Conservation (phyloP, 1,140 invertebrate species). For the Lordiphosa stackelbergi region DNA sequence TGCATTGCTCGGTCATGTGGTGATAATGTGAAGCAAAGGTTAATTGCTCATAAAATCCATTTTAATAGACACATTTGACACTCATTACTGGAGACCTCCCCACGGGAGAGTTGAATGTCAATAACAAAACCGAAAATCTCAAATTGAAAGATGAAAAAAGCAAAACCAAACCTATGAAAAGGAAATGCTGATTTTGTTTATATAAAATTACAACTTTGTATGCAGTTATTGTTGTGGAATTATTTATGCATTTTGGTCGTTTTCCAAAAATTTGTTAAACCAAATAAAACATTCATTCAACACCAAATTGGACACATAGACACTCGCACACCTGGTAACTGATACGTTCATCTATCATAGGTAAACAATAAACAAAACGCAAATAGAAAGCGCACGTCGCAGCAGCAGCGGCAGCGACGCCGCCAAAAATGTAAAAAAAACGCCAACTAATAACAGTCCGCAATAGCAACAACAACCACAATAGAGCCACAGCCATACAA, state of each 20-base stretch:
- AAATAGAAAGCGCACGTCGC: constrained; percentile 74
- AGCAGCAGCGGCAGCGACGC: constrained; percentile 17
- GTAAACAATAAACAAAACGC: constrained; percentile 73
- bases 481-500: constrained; percentile 29
- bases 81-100: constrained; percentile 8
- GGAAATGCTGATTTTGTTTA: background rate
- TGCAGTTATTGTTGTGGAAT: constrained; percentile 38
- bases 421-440: constrained; percentile 26
- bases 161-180: no score
- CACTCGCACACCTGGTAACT: constrained; percentile 42
- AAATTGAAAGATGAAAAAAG: background rate
- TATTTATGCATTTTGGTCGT: constrained; percentile 58
- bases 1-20: constrained; percentile 12
- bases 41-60: constrained; percentile 37
- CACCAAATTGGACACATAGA: constrained; percentile 39
- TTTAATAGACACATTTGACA: constrained; percentile 43
- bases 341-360: constrained; percentile 69
- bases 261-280: constrained; percentile 39
- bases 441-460: constrained; percentile 62
- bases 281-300: constrained; percentile 61
- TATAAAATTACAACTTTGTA: constrained; percentile 30
- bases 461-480: constrained; percentile 40
- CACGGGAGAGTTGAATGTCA: constrained; percentile 4
- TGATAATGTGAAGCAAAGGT: constrained; percentile 29
- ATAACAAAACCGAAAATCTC: constrained; percentile 5